phyloP scores from a whole-genome alignment of 1,140 invertebrate species.

The Drosophila bocki region DNA sequence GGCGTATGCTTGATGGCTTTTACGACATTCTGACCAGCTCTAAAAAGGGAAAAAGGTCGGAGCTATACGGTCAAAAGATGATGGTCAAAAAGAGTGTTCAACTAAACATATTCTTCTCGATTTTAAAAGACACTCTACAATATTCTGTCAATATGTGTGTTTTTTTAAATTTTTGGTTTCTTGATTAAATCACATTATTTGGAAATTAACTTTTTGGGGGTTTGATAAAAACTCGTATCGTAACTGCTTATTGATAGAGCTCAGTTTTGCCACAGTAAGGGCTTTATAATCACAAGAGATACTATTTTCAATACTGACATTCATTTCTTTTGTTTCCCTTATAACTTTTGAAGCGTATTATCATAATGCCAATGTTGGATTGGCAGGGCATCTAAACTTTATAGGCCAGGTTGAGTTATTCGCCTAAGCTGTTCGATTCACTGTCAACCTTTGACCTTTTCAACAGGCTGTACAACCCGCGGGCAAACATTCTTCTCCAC shows the following conservation, averaged over 20 bases:
- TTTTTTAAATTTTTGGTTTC: not conserved
- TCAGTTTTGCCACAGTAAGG: not conserved
- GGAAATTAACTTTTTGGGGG: not conserved
- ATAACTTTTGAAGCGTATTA: not conserved
- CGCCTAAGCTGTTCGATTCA: not conserved
- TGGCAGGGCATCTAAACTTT: not conserved
- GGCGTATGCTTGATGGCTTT: constrained; percentile 61
- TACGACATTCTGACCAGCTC: constrained; percentile 65
- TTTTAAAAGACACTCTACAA: not conserved
- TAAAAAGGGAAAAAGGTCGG: constrained; percentile 62
- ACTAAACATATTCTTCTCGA: not conserved
- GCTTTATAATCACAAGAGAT: not conserved
- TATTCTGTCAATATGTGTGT: not conserved
- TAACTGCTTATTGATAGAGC: not conserved
- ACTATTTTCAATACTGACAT: not conserved
- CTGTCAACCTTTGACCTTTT: constrained; percentile 71
- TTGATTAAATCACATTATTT: not conserved
- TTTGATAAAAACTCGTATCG: too few relatives aligned
- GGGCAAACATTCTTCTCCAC: constrained; percentile 28
- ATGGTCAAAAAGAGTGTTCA: constrained; percentile 1
- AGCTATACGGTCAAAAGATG: not conserved
- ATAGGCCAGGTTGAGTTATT: not conserved
- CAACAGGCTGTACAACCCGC: constrained; percentile 57
- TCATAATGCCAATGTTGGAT: not conserved
- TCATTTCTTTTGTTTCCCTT: not conserved